Base-by-base conservation (phyloP, 2,113 vertebrate species). In the Mesitornis unicolor region DNA sequence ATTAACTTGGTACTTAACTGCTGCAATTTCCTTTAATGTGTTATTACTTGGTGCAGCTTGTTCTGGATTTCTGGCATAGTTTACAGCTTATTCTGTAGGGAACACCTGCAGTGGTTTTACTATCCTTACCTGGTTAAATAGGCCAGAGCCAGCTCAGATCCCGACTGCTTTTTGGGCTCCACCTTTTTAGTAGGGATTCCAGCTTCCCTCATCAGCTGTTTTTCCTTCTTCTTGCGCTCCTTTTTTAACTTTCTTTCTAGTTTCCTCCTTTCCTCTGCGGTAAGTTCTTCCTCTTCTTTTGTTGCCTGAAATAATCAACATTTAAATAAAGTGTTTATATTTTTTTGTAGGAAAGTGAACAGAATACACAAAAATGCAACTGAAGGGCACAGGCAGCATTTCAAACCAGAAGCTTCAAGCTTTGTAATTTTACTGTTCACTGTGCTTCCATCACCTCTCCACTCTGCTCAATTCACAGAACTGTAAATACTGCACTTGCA, bases 241-340 rank as follows among this genome's bases (percentile, higher is more conserved):
- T 98, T 98, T 83, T 98, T 98, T 25, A 97, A 59, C 77, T 98
- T 98, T 89, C 98, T 96, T 84, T 98, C 98, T 59, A 97, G 87
- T 71, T 92, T 96, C 68, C 98, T 97, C 84, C 18, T 97, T 86
- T 98, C 97, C 77, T 98, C 98, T 3, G 97, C 56, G 1, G 96
- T 96, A 70, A 98, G 93, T 18, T 94, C 91, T 11, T 95, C 78
- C 10, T 91, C 68, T 31, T 94, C 93, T 45, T 87, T 9, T 10
- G 7, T 16, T 9, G 7, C 70, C 97, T 97, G 87, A 71, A 96
- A 92, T 21, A 92, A 87, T 35, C 16, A 73, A 85, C 18, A 71
- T 71, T 78, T 43, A 65, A 50, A 78, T 43, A 7, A 86, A 70
- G 16, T 6, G 10, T 64, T 92, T 47, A n/a, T 5, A 68, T 43